Percentiles rank a stretch among this genome's conserved stretches.
Conservation (phyloP, 2,797 vertebrate species). For the Anniella stebbinsi region DNA sequence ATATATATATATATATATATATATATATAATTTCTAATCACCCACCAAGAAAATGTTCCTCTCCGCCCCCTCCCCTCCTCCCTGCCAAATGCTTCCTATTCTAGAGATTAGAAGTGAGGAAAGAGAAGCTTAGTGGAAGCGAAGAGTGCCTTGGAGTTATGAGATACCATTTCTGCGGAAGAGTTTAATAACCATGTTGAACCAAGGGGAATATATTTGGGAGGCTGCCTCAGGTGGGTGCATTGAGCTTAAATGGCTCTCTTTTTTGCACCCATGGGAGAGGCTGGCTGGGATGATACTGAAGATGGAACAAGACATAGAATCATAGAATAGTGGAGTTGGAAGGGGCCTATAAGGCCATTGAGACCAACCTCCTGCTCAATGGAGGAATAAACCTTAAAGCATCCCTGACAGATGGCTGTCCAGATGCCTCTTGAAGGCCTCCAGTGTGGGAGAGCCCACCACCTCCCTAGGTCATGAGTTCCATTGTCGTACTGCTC, state of each 20-base stretch:
- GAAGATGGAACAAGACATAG: not conserved
- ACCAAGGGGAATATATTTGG: slow-evolving; percentile 3
- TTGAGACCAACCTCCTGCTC: too few relatives aligned
- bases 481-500: too few relatives aligned
- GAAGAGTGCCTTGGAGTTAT: slow-evolving; percentile 26
- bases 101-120: slow-evolving; percentile 59
- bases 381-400: too few relatives aligned
- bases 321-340: too few relatives aligned
- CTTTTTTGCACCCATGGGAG: not conserved
- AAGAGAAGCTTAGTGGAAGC: slow-evolving; percentile 31
- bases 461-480: too few relatives aligned
- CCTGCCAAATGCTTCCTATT: slow-evolving; percentile 36
- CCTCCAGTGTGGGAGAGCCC: too few relatives aligned
- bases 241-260: too few relatives aligned
- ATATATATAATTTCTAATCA: too few relatives aligned
- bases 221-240: not conserved
- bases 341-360: too few relatives aligned
- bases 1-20: too few relatives aligned
- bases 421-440: too few relatives aligned
- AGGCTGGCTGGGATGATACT: not conserved
- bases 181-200: not conserved
- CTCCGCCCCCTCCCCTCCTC: slow-evolving; percentile 39
- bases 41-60: slow-evolving; percentile 31
- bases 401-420: too few relatives aligned
- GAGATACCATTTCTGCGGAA: not conserved